Evolutionary conservation across 92 coral and sea anemone species (phyloP), one percentile per base, ranked within the genome.

Genomic region (Parazoanthus atlanticus): DNA sequence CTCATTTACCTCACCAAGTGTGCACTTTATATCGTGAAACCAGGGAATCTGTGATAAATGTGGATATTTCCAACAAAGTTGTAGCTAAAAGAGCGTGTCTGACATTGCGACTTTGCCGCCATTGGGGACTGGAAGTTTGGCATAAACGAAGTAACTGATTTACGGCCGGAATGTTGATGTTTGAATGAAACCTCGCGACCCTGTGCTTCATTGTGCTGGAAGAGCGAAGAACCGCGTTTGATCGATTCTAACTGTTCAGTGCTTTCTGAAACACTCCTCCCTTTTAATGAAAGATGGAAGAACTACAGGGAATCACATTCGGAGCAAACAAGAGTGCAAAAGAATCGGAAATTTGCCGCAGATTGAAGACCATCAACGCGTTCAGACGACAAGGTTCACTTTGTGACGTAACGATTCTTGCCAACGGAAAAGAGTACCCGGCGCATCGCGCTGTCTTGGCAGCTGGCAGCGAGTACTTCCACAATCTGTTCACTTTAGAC

Each of bases 391-490:
- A 84, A 70, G 78, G 78, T 8, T 41, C 78, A 41, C 87, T 84
- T 43, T 84, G 87, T 47, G 87, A 84, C 49, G 78, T 71, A 33
- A 84, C 78, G n/a, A 84, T 84, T 23, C 17, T 69, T 69, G 87
- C 87, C 36, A 84, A 84, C 87, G 87, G 65, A 29, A 84, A 67
- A 71, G 78, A 84, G 23, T 84, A 43, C 66, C 46, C 79, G 13
- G 87, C 87, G 13, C 87, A 84, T 41, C 87, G 87, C 29, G 78
- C 87, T 8, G 67, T 84, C 23, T 32, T 84, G 26, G 87, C 87
- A 43, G 87, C 87, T 84, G 87, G 87, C 16, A 84, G 87, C 87
- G 87, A 84, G 69, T 84, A 84, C 79, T 84, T 84, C 78, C 74
- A 69, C 33, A 70, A 84, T 25, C 79, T 84, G 54, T 84, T 84